A percentile compares a stretch with the other conserved stretches of the same genome.
Conservation (phyloP, 2,888 invertebrate genomes). For the Electrophaes corylata region DNA sequence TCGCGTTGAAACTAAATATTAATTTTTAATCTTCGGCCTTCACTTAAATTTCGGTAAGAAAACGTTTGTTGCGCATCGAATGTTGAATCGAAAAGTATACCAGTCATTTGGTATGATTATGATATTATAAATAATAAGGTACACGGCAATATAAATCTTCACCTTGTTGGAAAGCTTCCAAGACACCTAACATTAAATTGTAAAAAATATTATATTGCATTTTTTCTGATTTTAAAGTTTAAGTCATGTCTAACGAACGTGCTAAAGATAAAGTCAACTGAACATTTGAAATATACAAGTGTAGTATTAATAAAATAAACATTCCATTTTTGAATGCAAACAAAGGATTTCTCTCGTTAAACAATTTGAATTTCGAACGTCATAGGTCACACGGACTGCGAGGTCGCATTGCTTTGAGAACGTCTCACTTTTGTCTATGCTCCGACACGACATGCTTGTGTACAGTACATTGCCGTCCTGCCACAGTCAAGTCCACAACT, state of each 20-base stretch:
- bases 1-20: constrained; percentile 25
- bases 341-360: constrained; percentile 65
- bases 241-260: neutral
- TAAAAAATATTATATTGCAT: constrained; percentile 42
- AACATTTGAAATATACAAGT: neutral
- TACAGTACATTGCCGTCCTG: constrained; percentile 50
- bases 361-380: constrained; percentile 67
- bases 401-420: constrained; percentile 70
- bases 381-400: constrained; percentile 64
- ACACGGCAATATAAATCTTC: constrained; percentile 48
- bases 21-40: constrained; percentile 13
- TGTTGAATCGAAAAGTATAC: constrained; percentile 32
- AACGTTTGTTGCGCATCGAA: constrained; percentile 11
- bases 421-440: constrained; percentile 70
- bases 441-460: constrained; percentile 52
- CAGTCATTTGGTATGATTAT: constrained; percentile 35
- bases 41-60: constrained; percentile 15
- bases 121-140: too few relatives aligned
- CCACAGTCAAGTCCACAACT: constrained; percentile 49
- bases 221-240: neutral
- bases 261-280: too few relatives aligned
- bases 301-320: constrained; percentile 37
- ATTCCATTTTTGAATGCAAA: constrained; percentile 60
- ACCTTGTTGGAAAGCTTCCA: constrained; percentile 53
- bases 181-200: constrained; percentile 44